These are phyloP conservation scores for Odobenus rosmarus DNA, from an alignment of 2,113 vertebrate species.

Conservation along the genomic window DNA sequence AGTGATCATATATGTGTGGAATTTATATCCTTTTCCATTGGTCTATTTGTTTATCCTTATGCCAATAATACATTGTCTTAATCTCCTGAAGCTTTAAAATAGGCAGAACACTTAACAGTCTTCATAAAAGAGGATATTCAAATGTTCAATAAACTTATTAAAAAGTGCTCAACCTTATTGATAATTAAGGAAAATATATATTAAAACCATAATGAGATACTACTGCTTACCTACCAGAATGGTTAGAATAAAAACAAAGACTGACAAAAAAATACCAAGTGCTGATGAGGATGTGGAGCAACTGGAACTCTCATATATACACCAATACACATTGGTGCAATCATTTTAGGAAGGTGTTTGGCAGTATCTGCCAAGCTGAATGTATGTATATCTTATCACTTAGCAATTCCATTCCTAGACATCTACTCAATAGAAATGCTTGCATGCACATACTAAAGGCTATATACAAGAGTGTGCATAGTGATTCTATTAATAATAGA, in stretches of 20 bases:
- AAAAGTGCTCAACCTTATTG: not conserved
- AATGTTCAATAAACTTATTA: not conserved
- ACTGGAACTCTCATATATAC: not conserved
- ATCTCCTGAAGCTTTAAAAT: constrained; percentile 4
- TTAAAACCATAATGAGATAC: not conserved
- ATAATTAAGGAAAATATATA: not conserved
- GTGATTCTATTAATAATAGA: not conserved
- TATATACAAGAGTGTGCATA: not conserved
- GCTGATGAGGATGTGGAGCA: not conserved
- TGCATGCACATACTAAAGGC: not conserved
- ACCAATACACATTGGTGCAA: not conserved
- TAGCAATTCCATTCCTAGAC: not conserved
- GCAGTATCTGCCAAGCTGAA: not conserved
- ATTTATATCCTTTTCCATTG: not conserved
- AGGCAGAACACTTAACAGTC: not conserved
- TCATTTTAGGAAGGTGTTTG: not conserved
- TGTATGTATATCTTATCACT: not conserved
- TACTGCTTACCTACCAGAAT: not conserved
- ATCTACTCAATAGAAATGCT: not conserved
- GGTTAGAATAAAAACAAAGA: not conserved
- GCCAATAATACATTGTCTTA: not conserved
- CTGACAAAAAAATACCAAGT: not conserved
- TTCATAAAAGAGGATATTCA: not conserved
- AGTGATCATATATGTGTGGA: not conserved
- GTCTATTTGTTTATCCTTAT: not conserved